These are phyloP conservation scores for Gymnothorax reevesii DNA, from an alignment of 2,797 vertebrate species.

Conservation along the genomic window DNA sequence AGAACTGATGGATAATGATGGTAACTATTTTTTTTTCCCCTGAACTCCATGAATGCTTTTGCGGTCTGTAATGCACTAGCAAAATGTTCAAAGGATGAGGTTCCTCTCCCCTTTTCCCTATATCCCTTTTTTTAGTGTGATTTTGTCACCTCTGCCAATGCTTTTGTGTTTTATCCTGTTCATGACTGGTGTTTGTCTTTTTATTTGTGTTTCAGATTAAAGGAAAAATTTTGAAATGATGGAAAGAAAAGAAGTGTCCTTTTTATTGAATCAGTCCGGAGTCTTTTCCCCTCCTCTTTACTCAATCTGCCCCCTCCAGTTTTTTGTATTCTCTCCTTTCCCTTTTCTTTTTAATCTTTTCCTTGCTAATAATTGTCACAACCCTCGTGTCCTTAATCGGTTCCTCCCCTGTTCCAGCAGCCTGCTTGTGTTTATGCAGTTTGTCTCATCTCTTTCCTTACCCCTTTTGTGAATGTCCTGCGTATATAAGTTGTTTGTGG, in stretches of 20 bases:
- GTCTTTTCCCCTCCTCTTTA: conserved; percentile 2
- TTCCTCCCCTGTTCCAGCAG: too few species aligned
- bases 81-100: conserved; percentile 8
- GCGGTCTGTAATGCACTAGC: conserved; percentile 7
- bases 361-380: conserved; percentile 16
- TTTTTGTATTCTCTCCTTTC: conserved; percentile 50
- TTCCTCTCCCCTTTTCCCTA: neutral
- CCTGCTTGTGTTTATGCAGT: too few species aligned
- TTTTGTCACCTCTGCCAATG: neutral
- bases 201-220: conserved; percentile 59
- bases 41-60: conserved; percentile 38
- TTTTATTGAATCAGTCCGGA: conserved; percentile 21
- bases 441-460: too few species aligned
- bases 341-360: conserved; percentile 46
- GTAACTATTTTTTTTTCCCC: conserved; percentile 22
- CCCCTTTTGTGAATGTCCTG: too few species aligned
- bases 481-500: too few species aligned
- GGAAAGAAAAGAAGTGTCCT: neutral
- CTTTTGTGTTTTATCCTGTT: neutral
- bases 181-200: conserved; percentile 37
- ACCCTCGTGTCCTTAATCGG: too few species aligned
- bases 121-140: neutral
- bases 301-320: conserved; percentile 36
- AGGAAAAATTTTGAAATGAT: conserved; percentile 47
- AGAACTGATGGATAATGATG: conserved; percentile 11